Evolutionary conservation across 2,797 vertebrate genomes (phyloP).

Genomic region (Melanotaenia parkinsoni): DNA sequence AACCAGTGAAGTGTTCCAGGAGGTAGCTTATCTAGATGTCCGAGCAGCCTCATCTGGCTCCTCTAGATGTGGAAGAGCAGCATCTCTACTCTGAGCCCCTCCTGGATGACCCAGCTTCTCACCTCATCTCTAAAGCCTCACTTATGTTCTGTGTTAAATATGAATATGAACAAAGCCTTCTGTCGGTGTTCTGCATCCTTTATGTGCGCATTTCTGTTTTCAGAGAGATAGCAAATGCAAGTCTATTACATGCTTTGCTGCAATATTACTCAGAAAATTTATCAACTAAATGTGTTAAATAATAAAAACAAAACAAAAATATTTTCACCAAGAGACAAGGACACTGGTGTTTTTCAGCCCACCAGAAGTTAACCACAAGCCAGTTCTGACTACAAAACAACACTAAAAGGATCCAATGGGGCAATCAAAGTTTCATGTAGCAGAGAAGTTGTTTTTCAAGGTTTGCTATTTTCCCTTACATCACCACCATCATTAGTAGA

Average conservation of each 20-base stretch:
- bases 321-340: constrained; percentile 8
- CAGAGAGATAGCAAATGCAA: too few relatives aligned
- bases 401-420: not conserved
- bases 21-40: too few relatives aligned
- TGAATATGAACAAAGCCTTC: too few relatives aligned
- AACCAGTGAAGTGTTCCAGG: too few relatives aligned
- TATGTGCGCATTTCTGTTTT: too few relatives aligned
- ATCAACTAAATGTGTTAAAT: not conserved
- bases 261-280: not conserved
- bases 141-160: too few relatives aligned
- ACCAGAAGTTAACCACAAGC: constrained; percentile 21
- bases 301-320: not conserved
- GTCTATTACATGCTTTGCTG: not conserved
- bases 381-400: constrained; percentile 22
- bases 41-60: too few relatives aligned
- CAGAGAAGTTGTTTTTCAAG: constrained; percentile 32
- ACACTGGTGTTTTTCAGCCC: constrained; percentile 14
- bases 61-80: too few relatives aligned
- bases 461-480: constrained; percentile 39
- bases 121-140: too few relatives aligned
- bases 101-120: too few relatives aligned
- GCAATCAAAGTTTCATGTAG: constrained; percentile 5
- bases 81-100: too few relatives aligned
- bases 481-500: constrained; percentile 41
- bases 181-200: too few relatives aligned